Conservation (phyloP, 2,113 vertebrate species). For the Raja brachyura region DNA sequence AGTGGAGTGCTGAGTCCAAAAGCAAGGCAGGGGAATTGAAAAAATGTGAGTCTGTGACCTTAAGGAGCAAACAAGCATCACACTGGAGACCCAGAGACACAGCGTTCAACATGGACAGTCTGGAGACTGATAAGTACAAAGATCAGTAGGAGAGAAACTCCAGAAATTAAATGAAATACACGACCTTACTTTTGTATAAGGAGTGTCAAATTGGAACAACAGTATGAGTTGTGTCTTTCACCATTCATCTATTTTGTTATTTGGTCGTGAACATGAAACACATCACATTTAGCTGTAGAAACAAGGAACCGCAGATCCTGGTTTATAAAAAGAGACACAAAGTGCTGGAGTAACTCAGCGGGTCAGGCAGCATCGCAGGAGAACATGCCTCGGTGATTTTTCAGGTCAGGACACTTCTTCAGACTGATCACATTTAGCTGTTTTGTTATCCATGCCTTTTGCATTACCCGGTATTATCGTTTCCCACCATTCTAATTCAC, state of each 20-base stretch:
- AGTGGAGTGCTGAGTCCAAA: background rate
- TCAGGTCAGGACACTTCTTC: too few relatives aligned
- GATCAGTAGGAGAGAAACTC: background rate
- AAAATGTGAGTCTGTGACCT: background rate
- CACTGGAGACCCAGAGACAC: background rate
- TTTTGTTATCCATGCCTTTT: background rate
- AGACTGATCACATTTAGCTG: background rate
- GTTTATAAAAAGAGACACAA: too few relatives aligned
- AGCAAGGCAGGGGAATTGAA: background rate
- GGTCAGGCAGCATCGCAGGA: too few relatives aligned
- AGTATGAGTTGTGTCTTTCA: background rate
- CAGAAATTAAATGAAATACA: background rate
- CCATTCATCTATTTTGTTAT: background rate
- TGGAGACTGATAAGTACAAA: background rate
- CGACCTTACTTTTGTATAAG: background rate
- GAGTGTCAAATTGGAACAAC: background rate
- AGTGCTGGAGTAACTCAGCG: too few relatives aligned
- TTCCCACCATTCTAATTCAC: too few relatives aligned
- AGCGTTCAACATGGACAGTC: background rate
- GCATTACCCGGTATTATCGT: too few relatives aligned
- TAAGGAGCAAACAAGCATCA: background rate
- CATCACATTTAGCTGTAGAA: background rate
- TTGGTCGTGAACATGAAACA: background rate
- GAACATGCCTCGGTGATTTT: too few relatives aligned
- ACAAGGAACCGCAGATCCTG: too few relatives aligned